These are phyloP conservation scores for Ellobium chinense DNA, from an alignment of 2,888 invertebrate species.

Conservation along the genomic window DNA sequence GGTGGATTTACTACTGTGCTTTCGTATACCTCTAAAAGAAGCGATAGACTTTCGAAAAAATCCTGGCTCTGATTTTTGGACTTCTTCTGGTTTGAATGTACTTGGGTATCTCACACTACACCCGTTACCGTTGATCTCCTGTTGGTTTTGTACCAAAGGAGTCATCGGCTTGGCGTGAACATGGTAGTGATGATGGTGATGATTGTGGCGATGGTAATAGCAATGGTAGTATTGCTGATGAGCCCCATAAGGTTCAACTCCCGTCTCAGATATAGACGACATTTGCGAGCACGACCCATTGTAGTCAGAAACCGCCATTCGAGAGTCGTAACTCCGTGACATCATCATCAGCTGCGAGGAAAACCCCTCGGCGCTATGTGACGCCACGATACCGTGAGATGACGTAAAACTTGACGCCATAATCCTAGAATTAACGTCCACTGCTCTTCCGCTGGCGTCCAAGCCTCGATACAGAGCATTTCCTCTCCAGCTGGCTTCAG, in stretches of 20 bases:
- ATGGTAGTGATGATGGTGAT: conserved; percentile 36
- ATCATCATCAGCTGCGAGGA: conserved; percentile 24
- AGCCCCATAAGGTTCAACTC: conserved; percentile 1
- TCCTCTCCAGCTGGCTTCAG: conserved; percentile 17
- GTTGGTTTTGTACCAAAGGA: conserved; percentile 10
- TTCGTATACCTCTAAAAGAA: conserved; percentile 24
- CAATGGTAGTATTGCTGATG: conserved; percentile 36
- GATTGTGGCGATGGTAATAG: conserved; percentile 33
- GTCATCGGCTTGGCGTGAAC: conserved; percentile 2
- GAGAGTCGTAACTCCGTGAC: conserved; percentile 28
- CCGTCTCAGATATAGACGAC: conserved; percentile 19
- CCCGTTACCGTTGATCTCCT: neutral
- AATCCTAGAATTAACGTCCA: conserved; percentile 6
- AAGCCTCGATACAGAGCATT: conserved; percentile 35
- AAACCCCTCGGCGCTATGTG: conserved; percentile 39
- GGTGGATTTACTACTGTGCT: neutral
- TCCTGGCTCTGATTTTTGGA: conserved; percentile 19
- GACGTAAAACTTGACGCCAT: conserved; percentile 4
- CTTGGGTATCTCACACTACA: neutral
- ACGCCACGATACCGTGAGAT: conserved; percentile 33
- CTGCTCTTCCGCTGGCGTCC: conserved; percentile 10
- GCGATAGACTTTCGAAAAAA: conserved; percentile 41
- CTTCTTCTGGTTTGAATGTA: neutral
- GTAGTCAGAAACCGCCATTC: conserved; percentile 33
- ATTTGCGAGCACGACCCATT: conserved; percentile 27